phyloP scores from a whole-genome alignment of 2,113 vertebrate species.

The Erinaceus europaeus region DNA sequence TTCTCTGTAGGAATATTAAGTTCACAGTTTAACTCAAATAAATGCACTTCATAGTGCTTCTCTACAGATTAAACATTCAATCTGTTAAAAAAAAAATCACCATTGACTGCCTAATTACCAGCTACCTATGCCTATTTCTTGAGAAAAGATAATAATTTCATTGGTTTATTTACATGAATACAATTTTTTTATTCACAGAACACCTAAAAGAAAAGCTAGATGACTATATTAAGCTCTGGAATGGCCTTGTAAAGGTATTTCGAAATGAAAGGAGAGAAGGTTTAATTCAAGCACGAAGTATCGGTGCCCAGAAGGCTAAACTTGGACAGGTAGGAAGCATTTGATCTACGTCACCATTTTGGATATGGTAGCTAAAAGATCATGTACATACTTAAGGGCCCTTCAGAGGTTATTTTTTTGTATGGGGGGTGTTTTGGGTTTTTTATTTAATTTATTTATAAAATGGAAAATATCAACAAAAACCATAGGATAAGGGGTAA shows the following conservation, averaged over 20 bases:
- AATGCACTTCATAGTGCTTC: no score
- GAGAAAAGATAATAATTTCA: constrained; percentile 27
- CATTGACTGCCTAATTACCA: neutral
- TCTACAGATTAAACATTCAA: neutral
- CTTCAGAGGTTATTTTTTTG: neutral
- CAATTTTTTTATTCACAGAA: constrained; percentile 78
- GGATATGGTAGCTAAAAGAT: neutral
- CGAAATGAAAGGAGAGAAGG: constrained; percentile 97
- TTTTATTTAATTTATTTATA: no score
- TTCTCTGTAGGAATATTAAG: neutral
- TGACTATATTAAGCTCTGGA: constrained; percentile 96
- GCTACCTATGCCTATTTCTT: neutral
- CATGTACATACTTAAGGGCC: neutral
- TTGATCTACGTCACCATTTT: neutral
- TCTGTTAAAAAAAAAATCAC: neutral
- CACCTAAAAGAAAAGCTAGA: constrained; percentile 95
- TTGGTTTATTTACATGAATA: constrained; percentile 20
- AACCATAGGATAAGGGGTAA: no score
- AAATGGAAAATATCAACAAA: no score
- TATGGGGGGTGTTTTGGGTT: no score
- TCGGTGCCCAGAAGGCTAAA: constrained; percentile 93
- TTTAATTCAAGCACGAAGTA: constrained; percentile 97
- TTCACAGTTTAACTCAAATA: neutral
- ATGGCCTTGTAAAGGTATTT: constrained; percentile 95
- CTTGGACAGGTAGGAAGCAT: constrained; percentile 90